Evolutionary conservation across 2,888 invertebrate genomes (phyloP).

Genomic region (Noctua janthe): DNA sequence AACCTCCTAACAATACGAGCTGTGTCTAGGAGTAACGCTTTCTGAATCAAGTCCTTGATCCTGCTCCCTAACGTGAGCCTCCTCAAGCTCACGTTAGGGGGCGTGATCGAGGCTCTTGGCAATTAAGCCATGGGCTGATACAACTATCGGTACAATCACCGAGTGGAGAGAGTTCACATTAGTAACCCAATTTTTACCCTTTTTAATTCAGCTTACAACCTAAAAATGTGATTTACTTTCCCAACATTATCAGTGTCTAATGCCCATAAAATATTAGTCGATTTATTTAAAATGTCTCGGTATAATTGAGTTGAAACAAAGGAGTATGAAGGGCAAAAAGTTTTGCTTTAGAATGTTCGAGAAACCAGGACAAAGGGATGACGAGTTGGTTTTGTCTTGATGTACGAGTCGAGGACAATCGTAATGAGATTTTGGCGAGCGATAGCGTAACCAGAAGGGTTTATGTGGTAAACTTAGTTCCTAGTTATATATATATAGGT

Average conservation of each 20-base stretch:
- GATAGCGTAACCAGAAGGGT: slow-evolving; percentile 17
- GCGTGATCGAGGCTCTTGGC: too few relatives aligned
- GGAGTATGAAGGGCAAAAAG: slow-evolving; percentile 38
- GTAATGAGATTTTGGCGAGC: slow-evolving; percentile 38
- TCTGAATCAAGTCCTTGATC: too few relatives aligned
- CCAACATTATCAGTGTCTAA: slow-evolving; percentile 35
- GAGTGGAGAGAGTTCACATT: too few relatives aligned
- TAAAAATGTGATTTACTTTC: slow-evolving; percentile 34
- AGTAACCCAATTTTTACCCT: not conserved
- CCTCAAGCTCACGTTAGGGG: too few relatives aligned
- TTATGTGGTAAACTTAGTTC: not conserved
- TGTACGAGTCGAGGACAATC: slow-evolving; percentile 28
- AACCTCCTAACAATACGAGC: too few relatives aligned
- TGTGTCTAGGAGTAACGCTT: too few relatives aligned
- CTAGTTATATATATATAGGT: not conserved
- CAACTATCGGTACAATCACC: too few relatives aligned
- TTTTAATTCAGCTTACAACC: slow-evolving; percentile 8
- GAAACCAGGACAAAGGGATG: slow-evolving; percentile 45
- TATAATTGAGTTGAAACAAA: slow-evolving; percentile 53
- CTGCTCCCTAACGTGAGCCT: too few relatives aligned
- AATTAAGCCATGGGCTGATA: too few relatives aligned
- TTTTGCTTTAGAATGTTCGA: slow-evolving; percentile 39
- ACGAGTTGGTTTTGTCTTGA: slow-evolving; percentile 52
- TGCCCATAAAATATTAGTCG: slow-evolving; percentile 40
- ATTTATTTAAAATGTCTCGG: slow-evolving; percentile 38